Base-by-base conservation (phyloP, 2,113 vertebrate species). In the Phycodurus eques region DNA sequence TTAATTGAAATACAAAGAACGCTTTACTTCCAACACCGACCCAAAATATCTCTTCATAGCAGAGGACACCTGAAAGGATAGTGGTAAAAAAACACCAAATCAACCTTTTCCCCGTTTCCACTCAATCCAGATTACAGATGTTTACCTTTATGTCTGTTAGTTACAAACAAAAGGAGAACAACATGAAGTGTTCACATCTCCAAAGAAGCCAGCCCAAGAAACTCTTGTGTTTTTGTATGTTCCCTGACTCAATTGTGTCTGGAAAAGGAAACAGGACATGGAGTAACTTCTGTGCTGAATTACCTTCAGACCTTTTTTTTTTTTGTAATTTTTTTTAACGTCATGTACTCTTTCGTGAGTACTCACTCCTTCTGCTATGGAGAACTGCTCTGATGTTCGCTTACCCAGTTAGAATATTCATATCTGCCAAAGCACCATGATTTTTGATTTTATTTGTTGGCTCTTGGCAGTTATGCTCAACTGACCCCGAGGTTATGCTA, bases 21-120 rank as follows among this genome's bases (percentile, higher is more conserved):
- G 27, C 27, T 27, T 27, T 27, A 27, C 27, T 27, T 27, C 27
- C 27, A 27, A 27, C 27, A 27, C 27, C 27, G 27, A 27, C 1
- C 27, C 27, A 27, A 27, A 27, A 27, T 27, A 27, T 27, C 27
- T 27, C 27, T 27, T 27, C 27, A 27, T 27, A 27, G 1, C 27
- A 27, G 27, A 27, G 27, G 27, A 27, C 27, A 27, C 27, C 27
- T 27, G 27, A 27, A 27, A 47, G 12, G 46, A 3, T 33, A 77
- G 27, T 81, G 77, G 73, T 82, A 82, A 81, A 27, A 27, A 31
- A 59, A 27, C 59, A 77, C 75, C 80, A 89, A 89, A 89, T 91
- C 87, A 91, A 77, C 79, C 67, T 2, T 68, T 79, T 66, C 76
- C 62, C 10, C 13, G 44, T 42, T 43, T 76, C 82, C 65, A 74